phyloP scores from a whole-genome alignment of 2,113 vertebrate species.

The Atractosteus spatula region DNA sequence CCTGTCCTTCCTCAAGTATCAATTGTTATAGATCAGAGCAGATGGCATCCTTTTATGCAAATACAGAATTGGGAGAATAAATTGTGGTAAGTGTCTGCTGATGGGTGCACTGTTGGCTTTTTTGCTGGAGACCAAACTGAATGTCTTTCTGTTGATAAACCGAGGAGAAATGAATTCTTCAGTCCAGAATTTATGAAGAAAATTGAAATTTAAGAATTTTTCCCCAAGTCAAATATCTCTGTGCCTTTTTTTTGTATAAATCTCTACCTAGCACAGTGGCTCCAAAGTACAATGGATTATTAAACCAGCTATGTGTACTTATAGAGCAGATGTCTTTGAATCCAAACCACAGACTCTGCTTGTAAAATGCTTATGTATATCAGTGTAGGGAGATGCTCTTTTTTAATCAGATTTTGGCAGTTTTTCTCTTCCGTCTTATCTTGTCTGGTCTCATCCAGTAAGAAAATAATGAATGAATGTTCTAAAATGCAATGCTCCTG shows the following conservation, averaged over 20 bases:
- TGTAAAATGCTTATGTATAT: constrained; percentile 5
- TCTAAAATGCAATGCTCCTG: too few relatives aligned
- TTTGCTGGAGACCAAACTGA: background rate
- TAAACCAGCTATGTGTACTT: background rate
- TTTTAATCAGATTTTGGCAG: background rate
- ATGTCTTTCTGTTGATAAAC: background rate
- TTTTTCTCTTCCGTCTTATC: background rate
- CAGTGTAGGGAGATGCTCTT: background rate
- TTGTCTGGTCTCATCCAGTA: too few relatives aligned
- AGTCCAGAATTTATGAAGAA: too few relatives aligned
- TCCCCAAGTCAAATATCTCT: background rate
- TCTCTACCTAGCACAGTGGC: background rate
- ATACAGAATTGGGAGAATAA: constrained; percentile 9
- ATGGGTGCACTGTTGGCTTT: background rate
- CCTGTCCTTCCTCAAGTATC: constrained; percentile 4
- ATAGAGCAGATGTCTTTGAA: background rate
- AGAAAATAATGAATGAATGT: too few relatives aligned
- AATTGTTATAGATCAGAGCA: background rate
- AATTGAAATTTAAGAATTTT: background rate
- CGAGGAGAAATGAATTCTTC: constrained; percentile 6
- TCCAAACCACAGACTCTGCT: background rate
- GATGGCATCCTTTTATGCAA: constrained; percentile 9
- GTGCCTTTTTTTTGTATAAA: constrained; percentile 7
- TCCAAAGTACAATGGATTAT: background rate
- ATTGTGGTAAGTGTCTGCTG: background rate